Base-by-base conservation (phyloP, 2,888 invertebrate genomes). In the Spisula subtruncata region DNA sequence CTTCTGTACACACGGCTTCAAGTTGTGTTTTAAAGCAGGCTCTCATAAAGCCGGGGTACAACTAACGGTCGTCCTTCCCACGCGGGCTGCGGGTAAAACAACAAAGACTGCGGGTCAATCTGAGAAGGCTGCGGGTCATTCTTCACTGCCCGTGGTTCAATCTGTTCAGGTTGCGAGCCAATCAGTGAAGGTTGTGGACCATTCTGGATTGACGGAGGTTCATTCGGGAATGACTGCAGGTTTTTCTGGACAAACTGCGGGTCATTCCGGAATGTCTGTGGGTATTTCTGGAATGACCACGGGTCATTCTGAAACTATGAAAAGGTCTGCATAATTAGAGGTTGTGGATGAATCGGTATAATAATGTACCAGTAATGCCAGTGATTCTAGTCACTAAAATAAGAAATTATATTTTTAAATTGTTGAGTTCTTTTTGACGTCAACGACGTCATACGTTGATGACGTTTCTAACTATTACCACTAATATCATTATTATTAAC, bases 1-100 rank as follows among this genome's bases (percentile, higher is more conserved):
- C 66, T 91, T 91, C 86, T 88, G 82, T 54, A 86, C 81, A 10
- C 82, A 91, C 85, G 91, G 91, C 32, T 86, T 79, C 56, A 80
- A 83, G 29, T 54, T 91, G 18, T 89, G 89, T 79, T 91, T 91
- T 32, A 35, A 82, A 20, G 20, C 79, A 20, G 85, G 86, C 2
- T 81, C 83, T 12, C 79, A 41, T 0, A 35, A 81, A 25, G 5
- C n/a, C 14, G 87, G 56, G 4, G n/a, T 60, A 0, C 35, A 54
- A 16, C 75, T 90, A 10, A 60, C 87, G 1, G 87, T 88, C 14
- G 83, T 85, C 18, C 54, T 86, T 41, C 88, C 89, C 8, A 71
- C 85, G n/a, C 86, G 32, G 20, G 35, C 75, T 75, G 35, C 1
- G 75, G 75, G 29, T 75, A 32, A 75, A 35, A 18, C 32, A 1